These are phyloP conservation scores for Vireo griseus DNA, from an alignment of 2,797 vertebrate genomes.

Conservation along the genomic window DNA sequence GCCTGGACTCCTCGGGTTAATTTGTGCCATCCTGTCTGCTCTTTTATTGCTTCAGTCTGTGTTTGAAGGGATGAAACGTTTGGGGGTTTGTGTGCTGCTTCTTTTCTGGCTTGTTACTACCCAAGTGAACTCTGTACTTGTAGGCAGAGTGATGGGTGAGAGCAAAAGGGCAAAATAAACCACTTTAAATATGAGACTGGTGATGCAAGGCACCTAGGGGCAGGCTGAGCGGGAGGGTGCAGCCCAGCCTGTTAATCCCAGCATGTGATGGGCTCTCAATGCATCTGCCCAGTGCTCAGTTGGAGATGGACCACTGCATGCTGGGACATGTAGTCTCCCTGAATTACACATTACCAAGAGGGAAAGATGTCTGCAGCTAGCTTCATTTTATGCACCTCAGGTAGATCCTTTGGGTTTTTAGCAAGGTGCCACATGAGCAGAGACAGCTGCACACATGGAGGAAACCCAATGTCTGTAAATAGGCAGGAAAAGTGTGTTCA, in stretches of 20 bases:
- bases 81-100: neutral
- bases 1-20: neutral
- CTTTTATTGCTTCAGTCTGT: neutral
- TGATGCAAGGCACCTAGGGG: slow-evolving; percentile 6
- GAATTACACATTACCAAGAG: neutral
- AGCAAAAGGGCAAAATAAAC: neutral
- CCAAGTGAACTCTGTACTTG: neutral
- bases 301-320: neutral
- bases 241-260: slow-evolving; percentile 43
- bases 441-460: accelerated
- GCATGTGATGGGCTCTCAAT: slow-evolving; percentile 39
- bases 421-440: neutral
- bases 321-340: slow-evolving; percentile 60
- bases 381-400: neutral
- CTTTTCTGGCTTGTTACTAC: neutral
- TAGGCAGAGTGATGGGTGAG: neutral
- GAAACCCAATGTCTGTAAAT: neutral
- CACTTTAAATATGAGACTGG: neutral
- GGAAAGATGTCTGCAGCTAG: slow-evolving; percentile 11
- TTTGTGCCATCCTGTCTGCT: neutral
- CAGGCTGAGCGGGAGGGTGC: neutral
- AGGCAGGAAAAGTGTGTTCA: neutral
- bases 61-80: neutral
- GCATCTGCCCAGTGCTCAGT: neutral
- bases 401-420: neutral